These are phyloP conservation scores for Nasonovia ribisnigri DNA, from an alignment of 2,888 invertebrate genomes.

Conservation along the genomic window DNA sequence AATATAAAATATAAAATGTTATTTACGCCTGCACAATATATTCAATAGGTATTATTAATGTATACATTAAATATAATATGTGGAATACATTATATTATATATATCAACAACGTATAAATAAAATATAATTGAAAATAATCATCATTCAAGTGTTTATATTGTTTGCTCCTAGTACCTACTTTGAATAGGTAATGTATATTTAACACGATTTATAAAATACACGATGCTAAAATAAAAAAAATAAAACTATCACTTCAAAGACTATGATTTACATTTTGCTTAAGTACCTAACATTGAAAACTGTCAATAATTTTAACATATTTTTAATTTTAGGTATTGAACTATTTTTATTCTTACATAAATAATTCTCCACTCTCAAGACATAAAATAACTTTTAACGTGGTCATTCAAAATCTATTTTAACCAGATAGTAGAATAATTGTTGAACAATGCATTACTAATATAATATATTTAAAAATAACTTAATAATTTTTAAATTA, in stretches of 20 bases:
- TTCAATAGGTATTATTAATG: too few relatives aligned
- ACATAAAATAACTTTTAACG: neutral
- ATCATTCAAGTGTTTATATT: neutral
- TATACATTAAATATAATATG: neutral
- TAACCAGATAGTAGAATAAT: neutral
- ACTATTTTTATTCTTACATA: neutral
- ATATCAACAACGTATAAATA: too few relatives aligned
- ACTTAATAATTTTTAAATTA: neutral
- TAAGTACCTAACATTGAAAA: neutral
- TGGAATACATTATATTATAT: too few relatives aligned
- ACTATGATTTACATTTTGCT: neutral
- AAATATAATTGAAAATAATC: neutral
- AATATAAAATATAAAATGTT: too few relatives aligned
- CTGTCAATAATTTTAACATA: neutral
- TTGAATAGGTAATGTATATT: neutral
- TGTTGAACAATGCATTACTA: neutral
- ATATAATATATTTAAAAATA: neutral
- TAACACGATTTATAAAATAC: neutral
- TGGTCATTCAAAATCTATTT: neutral
- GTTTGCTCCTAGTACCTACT: neutral
- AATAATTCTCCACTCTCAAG: neutral
- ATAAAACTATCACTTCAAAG: neutral
- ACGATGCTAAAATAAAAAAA: neutral
- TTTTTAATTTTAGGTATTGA: neutral
- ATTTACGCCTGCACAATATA: too few relatives aligned